A percentile compares a stretch with the other conserved stretches of the same genome.
phyloP scores from a whole-genome alignment of 2,797 vertebrate genomes.

The Semaprochilodus insignis region DNA sequence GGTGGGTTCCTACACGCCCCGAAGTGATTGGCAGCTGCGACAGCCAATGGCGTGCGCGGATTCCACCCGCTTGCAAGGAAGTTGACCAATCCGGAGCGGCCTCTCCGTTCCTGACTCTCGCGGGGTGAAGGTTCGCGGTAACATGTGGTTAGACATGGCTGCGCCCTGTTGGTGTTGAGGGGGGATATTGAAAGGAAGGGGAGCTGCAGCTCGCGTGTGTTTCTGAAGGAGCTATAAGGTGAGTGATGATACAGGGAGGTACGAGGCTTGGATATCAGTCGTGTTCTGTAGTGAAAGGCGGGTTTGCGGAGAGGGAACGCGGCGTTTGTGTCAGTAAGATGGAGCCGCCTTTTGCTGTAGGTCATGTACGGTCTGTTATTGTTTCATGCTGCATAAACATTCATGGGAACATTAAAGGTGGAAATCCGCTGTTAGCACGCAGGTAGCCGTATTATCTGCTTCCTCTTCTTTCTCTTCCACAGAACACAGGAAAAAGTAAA shows the following conservation, averaged over 20 bases:
- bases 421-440: neutral
- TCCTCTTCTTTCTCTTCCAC: neutral
- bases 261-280: neutral
- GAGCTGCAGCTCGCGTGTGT: neutral
- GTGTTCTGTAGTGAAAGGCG: too few species aligned
- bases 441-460: neutral
- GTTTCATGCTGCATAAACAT: neutral
- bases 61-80: slow-evolving; percentile 57
- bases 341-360: neutral
- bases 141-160: slow-evolving; percentile 67
- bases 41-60: slow-evolving; percentile 64
- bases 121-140: slow-evolving; percentile 61
- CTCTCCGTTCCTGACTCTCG: slow-evolving; percentile 41
- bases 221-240: slow-evolving; percentile 21
- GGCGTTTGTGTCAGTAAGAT: neutral
- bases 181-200: neutral
- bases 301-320: too few species aligned
- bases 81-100: slow-evolving; percentile 65
- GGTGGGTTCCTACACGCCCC: slow-evolving; percentile 56
- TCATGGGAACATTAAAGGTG: too few species aligned
- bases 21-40: slow-evolving; percentile 59
- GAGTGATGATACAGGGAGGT: neutral
- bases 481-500: neutral
- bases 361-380: neutral
- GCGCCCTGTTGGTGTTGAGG: slow-evolving; percentile 45